Percentiles rank a stretch among this genome's conserved stretches.
Conservation (phyloP, 2,797 vertebrate genomes). For the Cossypha caffra region DNA sequence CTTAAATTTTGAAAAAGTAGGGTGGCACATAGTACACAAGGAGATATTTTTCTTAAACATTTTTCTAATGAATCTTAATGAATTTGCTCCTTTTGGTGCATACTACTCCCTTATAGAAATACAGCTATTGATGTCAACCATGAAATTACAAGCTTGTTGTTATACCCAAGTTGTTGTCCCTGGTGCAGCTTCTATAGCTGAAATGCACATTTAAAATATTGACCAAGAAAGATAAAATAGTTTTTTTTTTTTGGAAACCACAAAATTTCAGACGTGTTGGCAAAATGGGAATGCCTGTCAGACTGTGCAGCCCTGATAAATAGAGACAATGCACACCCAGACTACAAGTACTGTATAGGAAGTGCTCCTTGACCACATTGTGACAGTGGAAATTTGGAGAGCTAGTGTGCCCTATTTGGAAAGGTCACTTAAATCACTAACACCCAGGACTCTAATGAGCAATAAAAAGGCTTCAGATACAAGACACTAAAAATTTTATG, state of each 20-base stretch:
- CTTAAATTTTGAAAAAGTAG: background rate
- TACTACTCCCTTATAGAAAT: background rate
- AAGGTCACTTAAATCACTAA: background rate
- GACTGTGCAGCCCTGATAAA: background rate
- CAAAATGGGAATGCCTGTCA: background rate
- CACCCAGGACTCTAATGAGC: background rate
- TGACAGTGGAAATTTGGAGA: background rate
- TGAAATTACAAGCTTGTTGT: background rate
- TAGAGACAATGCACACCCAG: background rate
- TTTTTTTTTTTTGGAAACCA: background rate
- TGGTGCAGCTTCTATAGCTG: background rate
- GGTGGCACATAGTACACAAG: background rate
- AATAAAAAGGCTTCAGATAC: background rate
- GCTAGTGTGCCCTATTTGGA: background rate
- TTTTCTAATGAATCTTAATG: background rate
- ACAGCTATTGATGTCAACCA: background rate
- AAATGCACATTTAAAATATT: background rate
- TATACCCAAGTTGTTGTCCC: background rate
- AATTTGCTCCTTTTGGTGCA: background rate
- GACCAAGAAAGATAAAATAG: background rate
- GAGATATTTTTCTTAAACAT: background rate
- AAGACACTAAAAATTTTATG: background rate
- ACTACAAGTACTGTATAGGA: background rate
- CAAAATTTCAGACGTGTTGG: background rate
- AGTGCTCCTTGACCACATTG: background rate